Conservation (phyloP, 1,140 invertebrate species). For the Aphis gossypii region DNA sequence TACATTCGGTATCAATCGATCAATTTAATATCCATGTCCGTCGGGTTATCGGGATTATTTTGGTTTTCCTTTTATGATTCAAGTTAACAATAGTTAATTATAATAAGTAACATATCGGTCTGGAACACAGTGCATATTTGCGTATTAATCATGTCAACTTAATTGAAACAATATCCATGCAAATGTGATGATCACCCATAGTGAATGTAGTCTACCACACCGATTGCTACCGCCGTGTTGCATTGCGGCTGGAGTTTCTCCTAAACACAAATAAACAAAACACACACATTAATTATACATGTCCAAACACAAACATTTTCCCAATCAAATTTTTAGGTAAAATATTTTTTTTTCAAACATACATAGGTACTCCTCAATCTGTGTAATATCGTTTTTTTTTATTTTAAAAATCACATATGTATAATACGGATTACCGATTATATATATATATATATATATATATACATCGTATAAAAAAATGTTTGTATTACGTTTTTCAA, state of each 20-base stretch:
- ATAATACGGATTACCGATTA: background rate
- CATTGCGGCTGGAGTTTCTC: slow-evolving; percentile 85
- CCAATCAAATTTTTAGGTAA: background rate
- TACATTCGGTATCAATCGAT: background rate
- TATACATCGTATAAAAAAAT: too few species aligned
- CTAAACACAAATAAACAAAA: slow-evolving; percentile 67
- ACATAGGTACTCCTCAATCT: too few species aligned
- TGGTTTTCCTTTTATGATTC: background rate
- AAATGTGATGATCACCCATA: slow-evolving; percentile 54
- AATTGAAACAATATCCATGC: slow-evolving; percentile 49
- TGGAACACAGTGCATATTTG: background rate
- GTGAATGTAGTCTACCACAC: slow-evolving; percentile 40
- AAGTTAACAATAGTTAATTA: slow-evolving; percentile 15
- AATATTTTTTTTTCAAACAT: background rate
- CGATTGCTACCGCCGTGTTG: slow-evolving; percentile 71
- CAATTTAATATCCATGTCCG: background rate
- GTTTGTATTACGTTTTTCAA: background rate
- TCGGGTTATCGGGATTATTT: background rate
- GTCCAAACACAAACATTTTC: background rate
- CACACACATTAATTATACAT: background rate
- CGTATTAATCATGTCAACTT: slow-evolving; percentile 48
- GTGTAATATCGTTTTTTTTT: background rate
- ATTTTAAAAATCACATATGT: background rate
- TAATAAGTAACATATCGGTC: background rate
- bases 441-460: too few species aligned